Percentiles rank a stretch among this genome's conserved stretches.
Conservation (phyloP, 2,888 invertebrate genomes). For the Odontocolon sp. region DNA sequence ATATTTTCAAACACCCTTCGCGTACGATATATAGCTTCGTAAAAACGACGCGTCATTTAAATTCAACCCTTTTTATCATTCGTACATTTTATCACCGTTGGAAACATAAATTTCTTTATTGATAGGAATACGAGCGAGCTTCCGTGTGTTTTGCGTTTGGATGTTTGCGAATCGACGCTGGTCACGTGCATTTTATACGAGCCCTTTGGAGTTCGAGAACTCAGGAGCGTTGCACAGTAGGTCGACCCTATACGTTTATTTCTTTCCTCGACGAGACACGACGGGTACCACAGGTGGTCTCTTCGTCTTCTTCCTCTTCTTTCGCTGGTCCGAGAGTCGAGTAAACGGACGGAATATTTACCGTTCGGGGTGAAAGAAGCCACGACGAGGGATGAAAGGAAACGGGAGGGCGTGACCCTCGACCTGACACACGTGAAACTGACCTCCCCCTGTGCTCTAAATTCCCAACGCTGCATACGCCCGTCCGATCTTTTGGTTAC, state of each 20-base stretch:
- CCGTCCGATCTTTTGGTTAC: background rate
- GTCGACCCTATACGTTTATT: slow-evolving; percentile 36
- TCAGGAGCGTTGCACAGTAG: slow-evolving; percentile 5
- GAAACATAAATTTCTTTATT: slow-evolving; percentile 45
- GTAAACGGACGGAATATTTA: slow-evolving; percentile 49
- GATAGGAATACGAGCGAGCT: slow-evolving; percentile 25
- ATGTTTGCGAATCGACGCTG: slow-evolving; percentile 5
- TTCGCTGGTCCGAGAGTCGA: slow-evolving; percentile 1
- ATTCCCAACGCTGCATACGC: slow-evolving; percentile 8
- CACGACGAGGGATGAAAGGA: slow-evolving; percentile 50
- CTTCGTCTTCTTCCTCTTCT: slow-evolving; percentile 21
- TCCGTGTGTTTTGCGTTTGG: slow-evolving; percentile 1
- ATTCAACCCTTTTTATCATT: slow-evolving; percentile 13
- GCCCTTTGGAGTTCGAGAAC: slow-evolving; percentile 14
- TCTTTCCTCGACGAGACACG: slow-evolving; percentile 28
- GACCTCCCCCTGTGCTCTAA: slow-evolving; percentile 1
- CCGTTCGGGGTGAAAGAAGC: slow-evolving; percentile 48
- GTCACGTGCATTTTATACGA: slow-evolving; percentile 36
- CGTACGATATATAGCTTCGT: background rate
- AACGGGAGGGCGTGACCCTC: slow-evolving; percentile 47
- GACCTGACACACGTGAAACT: slow-evolving; percentile 20
- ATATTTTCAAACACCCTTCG: background rate
- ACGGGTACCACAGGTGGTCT: slow-evolving; percentile 53
- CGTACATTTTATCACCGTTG: slow-evolving; percentile 42
- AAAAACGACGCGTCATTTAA: slow-evolving; percentile 9